A percentile compares a stretch with the other conserved stretches of the same genome.
These are phyloP conservation scores for Leucophenga varia DNA, from an alignment of 1,140 invertebrate genomes.

Conservation along the genomic window DNA sequence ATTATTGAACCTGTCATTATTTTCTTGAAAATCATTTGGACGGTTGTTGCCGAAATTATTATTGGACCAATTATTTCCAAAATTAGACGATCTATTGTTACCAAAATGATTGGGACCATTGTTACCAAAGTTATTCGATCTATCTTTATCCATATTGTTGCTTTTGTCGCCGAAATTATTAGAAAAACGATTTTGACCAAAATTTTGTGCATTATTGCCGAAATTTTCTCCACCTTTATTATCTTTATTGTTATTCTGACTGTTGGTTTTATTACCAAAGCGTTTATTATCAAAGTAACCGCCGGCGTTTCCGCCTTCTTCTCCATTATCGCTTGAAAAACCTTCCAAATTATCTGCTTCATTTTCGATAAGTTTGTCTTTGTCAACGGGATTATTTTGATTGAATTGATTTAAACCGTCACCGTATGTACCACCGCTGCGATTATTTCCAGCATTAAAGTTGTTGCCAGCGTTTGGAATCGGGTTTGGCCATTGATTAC, in stretches of 20 bases:
- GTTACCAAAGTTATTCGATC: slow-evolving; percentile 10
- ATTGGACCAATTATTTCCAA: neutral
- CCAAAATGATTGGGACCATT: slow-evolving; percentile 1
- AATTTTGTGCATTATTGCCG: slow-evolving; percentile 16
- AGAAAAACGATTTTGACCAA: slow-evolving; percentile 15
- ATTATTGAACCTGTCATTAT: no score
- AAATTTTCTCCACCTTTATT: slow-evolving; percentile 12
- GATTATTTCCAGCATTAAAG: slow-evolving; percentile 1
- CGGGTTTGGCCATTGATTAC: slow-evolving; percentile 25
- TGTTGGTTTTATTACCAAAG: slow-evolving; percentile 11
- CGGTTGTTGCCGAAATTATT: neutral
- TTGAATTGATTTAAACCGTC: slow-evolving; percentile 22
- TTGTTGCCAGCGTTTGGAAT: slow-evolving; percentile 3
- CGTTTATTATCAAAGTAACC: no score
- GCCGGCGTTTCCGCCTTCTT: slow-evolving; percentile 8
- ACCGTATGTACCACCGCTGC: slow-evolving; percentile 7
- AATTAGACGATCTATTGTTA: neutral
- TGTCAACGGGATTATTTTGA: slow-evolving; percentile 8
- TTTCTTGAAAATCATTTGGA: neutral
- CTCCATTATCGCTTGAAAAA: neutral
- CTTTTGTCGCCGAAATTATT: slow-evolving; percentile 19
- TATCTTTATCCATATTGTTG: no score
- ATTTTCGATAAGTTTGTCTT: no score
- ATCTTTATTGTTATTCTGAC: slow-evolving; percentile 9
- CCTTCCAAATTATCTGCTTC: no score